Conservation (phyloP, 37 sponge, comb jelly and placozoan genomes). For the Bolinopsis microptera region DNA sequence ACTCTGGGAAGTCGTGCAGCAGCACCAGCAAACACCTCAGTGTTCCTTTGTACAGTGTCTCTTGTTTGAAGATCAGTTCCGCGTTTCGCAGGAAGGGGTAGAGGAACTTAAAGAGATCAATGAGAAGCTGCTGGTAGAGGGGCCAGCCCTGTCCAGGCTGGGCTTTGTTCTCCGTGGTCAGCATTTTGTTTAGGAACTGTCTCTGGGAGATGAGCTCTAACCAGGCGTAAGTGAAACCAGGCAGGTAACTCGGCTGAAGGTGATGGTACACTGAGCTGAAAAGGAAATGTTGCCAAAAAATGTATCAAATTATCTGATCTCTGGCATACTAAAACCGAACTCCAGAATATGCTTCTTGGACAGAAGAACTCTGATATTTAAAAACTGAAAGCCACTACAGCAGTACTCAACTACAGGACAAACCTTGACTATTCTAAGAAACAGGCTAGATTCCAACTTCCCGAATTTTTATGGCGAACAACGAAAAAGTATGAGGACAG, state of each 20-base stretch:
- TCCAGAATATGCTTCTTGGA: too few relatives aligned
- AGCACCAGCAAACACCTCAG: conserved; percentile 94
- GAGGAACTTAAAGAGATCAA: conserved; percentile 94
- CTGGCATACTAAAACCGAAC: too few relatives aligned
- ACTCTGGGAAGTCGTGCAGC: conserved; percentile 99
- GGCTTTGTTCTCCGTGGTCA: conserved; percentile 81
- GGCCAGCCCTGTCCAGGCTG: conserved; percentile 88
- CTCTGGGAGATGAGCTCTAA: conserved; percentile 96
- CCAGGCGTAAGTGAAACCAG: conserved; percentile 99
- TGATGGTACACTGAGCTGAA: conserved; percentile 84
- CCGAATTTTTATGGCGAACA: too few relatives aligned
- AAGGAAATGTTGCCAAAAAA: neutral
- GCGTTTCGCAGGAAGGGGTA: conserved; percentile 98
- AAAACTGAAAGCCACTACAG: too few relatives aligned
- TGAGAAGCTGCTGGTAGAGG: conserved; percentile 89
- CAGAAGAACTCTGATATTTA: too few relatives aligned
- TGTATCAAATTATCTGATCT: too few relatives aligned
- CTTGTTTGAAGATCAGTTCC: conserved; percentile 88
- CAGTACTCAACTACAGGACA: too few relatives aligned
- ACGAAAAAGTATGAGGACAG: too few relatives aligned
- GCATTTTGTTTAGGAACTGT: conserved; percentile 83
- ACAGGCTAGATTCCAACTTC: too few relatives aligned
- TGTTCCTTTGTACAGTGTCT: conserved; percentile 96
- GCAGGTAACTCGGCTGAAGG: conserved; percentile 82
- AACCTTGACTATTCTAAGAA: too few relatives aligned